A percentile compares a stretch with the other conserved stretches of the same genome.
phyloP scores from a whole-genome alignment of 2,797 vertebrate species.

The Micromesistius poutassou region DNA sequence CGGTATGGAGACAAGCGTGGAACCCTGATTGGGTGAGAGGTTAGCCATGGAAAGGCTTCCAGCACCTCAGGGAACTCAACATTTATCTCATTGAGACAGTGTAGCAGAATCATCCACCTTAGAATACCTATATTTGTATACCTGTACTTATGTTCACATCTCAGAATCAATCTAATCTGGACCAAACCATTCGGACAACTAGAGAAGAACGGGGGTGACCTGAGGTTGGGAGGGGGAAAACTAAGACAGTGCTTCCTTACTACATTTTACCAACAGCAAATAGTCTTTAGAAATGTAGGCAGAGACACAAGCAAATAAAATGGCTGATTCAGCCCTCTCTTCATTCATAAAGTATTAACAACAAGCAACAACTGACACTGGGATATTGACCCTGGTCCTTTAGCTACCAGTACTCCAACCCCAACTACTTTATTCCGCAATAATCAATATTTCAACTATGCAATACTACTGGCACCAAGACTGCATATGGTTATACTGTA shows the following conservation, averaged over 20 bases:
- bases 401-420: neutral
- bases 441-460: too few relatives aligned
- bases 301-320: too few relatives aligned
- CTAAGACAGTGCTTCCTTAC: neutral
- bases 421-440: neutral
- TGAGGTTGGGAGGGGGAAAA: neutral
- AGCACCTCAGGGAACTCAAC: slow-evolving; percentile 48
- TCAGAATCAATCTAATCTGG: neutral
- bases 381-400: neutral
- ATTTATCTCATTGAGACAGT: slow-evolving; percentile 61
- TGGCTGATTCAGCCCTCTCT: too few relatives aligned
- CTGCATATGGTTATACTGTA: too few relatives aligned
- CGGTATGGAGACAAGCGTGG: slow-evolving; percentile 58
- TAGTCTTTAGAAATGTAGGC: too few relatives aligned
- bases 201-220: neutral
- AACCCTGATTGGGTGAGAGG: slow-evolving; percentile 60
- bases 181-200: neutral
- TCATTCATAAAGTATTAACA: too few relatives aligned
- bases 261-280: too few relatives aligned
- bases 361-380: too few relatives aligned
- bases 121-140: neutral
- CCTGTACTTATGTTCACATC: neutral
- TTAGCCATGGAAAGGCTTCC: slow-evolving; percentile 37
- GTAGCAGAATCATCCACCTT: slow-evolving; percentile 55
- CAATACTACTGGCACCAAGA: too few relatives aligned